Evolutionary conservation across 2,113 vertebrate genomes (phyloP).

Genomic region (Zosterops lateralis): DNA sequence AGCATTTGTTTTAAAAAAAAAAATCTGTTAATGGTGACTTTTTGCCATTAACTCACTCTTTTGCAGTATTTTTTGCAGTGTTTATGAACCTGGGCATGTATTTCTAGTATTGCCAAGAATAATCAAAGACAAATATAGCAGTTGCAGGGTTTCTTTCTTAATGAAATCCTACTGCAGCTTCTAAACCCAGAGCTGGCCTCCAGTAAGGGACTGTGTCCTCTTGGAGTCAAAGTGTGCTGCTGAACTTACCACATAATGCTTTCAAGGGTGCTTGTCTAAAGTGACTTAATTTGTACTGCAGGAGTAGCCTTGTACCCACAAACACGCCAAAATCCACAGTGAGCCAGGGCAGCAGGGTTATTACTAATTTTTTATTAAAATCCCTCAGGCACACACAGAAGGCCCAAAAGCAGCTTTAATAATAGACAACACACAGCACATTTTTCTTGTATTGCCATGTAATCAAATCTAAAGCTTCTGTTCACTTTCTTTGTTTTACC

Average conservation of each 20-base stretch:
- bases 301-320: constrained; percentile 61
- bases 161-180: constrained; percentile 63
- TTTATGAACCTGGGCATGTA: constrained; percentile 54
- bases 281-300: constrained; percentile 76
- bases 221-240: constrained; percentile 30
- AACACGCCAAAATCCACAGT: constrained; percentile 59
- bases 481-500: constrained; percentile 86
- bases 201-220: constrained; percentile 42
- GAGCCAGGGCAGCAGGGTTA: constrained; percentile 76
- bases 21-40: constrained; percentile 28
- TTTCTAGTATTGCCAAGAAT: constrained; percentile 53
- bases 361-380: constrained; percentile 88
- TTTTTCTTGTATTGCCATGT: constrained; percentile 85
- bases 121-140: constrained; percentile 41
- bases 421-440: constrained; percentile 82
- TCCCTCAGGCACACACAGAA: constrained; percentile 78
- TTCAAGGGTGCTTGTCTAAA: constrained; percentile 70
- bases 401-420: constrained; percentile 84
- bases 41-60: constrained; percentile 1
- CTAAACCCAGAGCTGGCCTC: constrained; percentile 61
- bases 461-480: constrained; percentile 84
- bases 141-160: constrained; percentile 23
- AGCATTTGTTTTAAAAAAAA: constrained; percentile 35
- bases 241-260: constrained; percentile 70
- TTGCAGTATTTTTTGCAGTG: constrained; percentile 50